Percentiles rank a stretch among this genome's conserved stretches.
Evolutionary conservation across 2,888 invertebrate genomes (phyloP).

Genomic region (Microplitis deprimator): DNA sequence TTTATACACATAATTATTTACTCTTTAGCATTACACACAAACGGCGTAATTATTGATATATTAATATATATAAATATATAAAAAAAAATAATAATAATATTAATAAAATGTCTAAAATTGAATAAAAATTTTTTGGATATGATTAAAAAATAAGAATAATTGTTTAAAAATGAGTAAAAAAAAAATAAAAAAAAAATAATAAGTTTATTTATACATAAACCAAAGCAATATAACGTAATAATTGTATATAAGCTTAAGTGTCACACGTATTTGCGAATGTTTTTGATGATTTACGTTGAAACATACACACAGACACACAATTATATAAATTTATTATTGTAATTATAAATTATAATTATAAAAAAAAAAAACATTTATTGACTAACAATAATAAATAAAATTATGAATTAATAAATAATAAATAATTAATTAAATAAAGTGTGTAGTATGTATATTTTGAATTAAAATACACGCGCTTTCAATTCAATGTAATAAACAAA

Average conservation of each 20-base stretch:
- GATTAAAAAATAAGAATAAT: conserved; percentile 8
- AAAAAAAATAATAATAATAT: conserved; percentile 21
- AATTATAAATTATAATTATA: conserved; percentile 1
- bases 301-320: neutral
- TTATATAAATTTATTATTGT: conserved; percentile 7
- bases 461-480: conserved; percentile 19
- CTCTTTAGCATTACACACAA: neutral
- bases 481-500: conserved; percentile 9
- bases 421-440: neutral
- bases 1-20: neutral
- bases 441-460: conserved; percentile 1
- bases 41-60: neutral
- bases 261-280: conserved; percentile 44
- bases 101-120: conserved; percentile 20
- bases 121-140: neutral
- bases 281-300: conserved; percentile 24
- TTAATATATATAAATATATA: neutral
- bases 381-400: neutral
- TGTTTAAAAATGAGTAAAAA: neutral
- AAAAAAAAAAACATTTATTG: neutral
- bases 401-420: neutral
- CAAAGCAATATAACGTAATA: conserved; percentile 64
- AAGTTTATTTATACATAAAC: conserved; percentile 56
- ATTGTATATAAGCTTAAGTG: conserved; percentile 50
- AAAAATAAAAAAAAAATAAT: conserved; percentile 38